These are phyloP conservation scores for Phaenicophaeus curvirostris DNA, from an alignment of 2,797 vertebrate species.

Conservation along the genomic window DNA sequence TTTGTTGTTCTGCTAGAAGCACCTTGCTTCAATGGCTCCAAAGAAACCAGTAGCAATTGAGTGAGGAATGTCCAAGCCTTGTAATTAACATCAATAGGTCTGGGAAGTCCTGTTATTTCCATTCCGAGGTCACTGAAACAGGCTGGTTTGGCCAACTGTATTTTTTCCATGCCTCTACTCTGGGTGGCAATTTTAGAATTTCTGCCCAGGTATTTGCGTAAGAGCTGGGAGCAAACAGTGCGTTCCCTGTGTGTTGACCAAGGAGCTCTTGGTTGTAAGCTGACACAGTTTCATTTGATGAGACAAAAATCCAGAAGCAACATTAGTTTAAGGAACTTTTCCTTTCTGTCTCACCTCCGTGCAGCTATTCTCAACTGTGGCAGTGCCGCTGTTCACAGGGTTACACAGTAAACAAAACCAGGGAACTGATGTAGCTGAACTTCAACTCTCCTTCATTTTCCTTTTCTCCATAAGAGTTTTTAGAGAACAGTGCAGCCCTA, in stretches of 20 bases:
- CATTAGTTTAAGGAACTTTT: neutral
- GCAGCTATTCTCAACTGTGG: neutral
- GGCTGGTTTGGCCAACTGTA: neutral
- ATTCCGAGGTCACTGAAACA: neutral
- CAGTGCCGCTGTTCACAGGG: neutral
- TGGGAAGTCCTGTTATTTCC: conserved; percentile 14
- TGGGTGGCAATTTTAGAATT: neutral
- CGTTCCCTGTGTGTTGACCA: neutral
- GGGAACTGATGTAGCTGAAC: neutral
- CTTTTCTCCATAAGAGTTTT: neutral
- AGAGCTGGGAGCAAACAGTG: neutral
- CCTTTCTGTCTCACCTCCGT: neutral
- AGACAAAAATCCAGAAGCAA: neutral
- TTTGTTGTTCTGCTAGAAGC: neutral
- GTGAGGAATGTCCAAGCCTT: neutral
- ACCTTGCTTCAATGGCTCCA: neutral
- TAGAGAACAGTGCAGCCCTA: neutral
- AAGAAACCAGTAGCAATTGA: neutral
- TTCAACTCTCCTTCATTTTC: neutral
- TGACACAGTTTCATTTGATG: neutral
- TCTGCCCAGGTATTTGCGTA: neutral
- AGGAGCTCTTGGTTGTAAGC: neutral
- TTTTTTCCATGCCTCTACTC: neutral
- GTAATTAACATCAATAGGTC: neutral
- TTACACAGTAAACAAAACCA: neutral